These are phyloP conservation scores for Leptonema lineaticorne DNA, from an alignment of 1,140 invertebrate species.

Conservation along the genomic window DNA sequence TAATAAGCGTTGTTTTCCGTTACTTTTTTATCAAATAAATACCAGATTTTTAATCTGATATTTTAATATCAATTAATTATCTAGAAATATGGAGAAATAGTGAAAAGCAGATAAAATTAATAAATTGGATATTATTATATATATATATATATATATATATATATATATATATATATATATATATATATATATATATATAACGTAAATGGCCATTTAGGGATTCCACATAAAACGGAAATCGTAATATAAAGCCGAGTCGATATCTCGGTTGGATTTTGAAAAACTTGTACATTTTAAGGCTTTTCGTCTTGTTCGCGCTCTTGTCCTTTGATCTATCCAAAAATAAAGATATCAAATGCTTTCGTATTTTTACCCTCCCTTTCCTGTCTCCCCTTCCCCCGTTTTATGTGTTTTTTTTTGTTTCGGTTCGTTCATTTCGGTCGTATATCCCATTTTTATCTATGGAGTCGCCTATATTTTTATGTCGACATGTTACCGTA, in stretches of 20 bases:
- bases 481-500: not conserved
- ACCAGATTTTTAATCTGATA: too few species aligned
- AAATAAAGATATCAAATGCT: not conserved
- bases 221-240: slow-evolving; percentile 26
- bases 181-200: too few species aligned
- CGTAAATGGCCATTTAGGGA: slow-evolving; percentile 19
- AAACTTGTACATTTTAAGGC: not conserved
- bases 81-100: too few species aligned
- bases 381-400: too few species aligned
- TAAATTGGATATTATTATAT: too few species aligned
- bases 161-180: too few species aligned
- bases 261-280: not conserved
- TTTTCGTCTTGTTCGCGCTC: not conserved
- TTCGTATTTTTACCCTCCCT: too few species aligned
- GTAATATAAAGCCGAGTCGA: slow-evolving; percentile 17
- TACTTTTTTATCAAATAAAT: too few species aligned
- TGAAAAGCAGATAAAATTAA: too few species aligned
- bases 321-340: slow-evolving; percentile 6
- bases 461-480: not conserved
- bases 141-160: too few species aligned
- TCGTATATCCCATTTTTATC: not conserved
- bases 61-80: too few species aligned
- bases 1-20: too few species aligned
- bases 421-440: not conserved
- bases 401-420: slow-evolving; percentile 1